These are phyloP conservation scores for Spongia lamella DNA, from an alignment of 37 sponge, comb jelly and placozoan genomes.

Conservation along the genomic window DNA sequence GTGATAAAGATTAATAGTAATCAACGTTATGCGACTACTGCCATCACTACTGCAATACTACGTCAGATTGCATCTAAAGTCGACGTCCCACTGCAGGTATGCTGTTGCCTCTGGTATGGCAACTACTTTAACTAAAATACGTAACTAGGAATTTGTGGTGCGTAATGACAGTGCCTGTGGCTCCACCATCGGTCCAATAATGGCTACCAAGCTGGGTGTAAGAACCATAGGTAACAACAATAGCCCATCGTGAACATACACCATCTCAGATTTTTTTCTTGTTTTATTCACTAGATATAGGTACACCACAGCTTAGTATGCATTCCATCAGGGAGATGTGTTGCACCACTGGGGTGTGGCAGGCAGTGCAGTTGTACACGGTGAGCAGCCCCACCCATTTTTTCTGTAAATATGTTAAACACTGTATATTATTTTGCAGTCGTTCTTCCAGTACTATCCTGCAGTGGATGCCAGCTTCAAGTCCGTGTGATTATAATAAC, in stretches of 20 bases:
- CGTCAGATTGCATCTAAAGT: conserved; percentile 56
- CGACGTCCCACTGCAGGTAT: conserved; percentile 78
- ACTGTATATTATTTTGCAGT: conserved; percentile 6
- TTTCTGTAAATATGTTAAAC: too few species aligned
- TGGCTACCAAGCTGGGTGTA: conserved; percentile 87
- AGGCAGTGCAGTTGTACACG: conserved; percentile 67
- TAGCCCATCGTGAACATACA: too few species aligned
- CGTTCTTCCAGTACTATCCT: conserved; percentile 40
- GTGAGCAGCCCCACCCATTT: conserved; percentile 26
- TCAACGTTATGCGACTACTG: conserved; percentile 94
- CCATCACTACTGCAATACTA: conserved; percentile 79
- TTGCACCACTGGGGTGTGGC: conserved; percentile 77
- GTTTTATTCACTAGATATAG: too few species aligned
- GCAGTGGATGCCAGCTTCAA: conserved; percentile 17
- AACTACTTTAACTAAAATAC: too few species aligned
- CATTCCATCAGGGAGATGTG: conserved; percentile 95
- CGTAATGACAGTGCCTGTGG: conserved; percentile 95
- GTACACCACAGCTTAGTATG: conserved; percentile 92
- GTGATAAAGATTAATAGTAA: conserved; percentile 90
- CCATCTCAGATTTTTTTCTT: too few species aligned
- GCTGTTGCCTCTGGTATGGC: too few species aligned
- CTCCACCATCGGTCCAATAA: conserved; percentile 91
- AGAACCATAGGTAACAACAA: conserved; percentile 83
- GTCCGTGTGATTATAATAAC: neutral
- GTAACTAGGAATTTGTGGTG: conserved; percentile 73